Percentiles rank a stretch among this genome's conserved stretches.
Evolutionary conservation across 2,888 invertebrate species (phyloP).

Genomic region (Pegoplata infirma): DNA sequence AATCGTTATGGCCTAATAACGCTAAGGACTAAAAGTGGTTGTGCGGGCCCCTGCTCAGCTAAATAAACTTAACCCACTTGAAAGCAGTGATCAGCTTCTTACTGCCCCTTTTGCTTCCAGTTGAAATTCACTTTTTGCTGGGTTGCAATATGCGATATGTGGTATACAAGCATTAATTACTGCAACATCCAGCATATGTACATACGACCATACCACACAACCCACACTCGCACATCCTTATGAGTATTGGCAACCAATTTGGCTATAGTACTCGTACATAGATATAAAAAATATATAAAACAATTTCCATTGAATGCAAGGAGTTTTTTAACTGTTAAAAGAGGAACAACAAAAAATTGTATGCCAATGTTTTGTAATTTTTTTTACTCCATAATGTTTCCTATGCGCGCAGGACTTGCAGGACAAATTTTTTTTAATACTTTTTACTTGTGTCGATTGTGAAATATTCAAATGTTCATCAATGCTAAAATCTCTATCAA

Average conservation of each 20-base stretch:
- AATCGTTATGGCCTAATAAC: no score
- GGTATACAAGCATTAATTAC: conserved; percentile 61
- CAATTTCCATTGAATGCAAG: conserved; percentile 47
- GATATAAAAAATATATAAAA: conserved; percentile 9
- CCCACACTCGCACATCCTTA: conserved; percentile 28
- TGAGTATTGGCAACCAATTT: conserved; percentile 42
- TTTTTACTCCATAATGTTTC: conserved; percentile 11
- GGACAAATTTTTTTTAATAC: neutral
- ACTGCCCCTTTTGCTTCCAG: no score
- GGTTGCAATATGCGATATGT: conserved; percentile 5
- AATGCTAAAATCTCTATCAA: conserved; percentile 64
- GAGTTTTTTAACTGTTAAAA: conserved; percentile 26
- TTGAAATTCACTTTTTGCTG: no score
- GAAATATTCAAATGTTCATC: conserved; percentile 59
- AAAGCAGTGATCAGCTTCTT: no score
- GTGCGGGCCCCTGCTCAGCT: no score
- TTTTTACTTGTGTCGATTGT: neutral
- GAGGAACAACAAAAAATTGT: conserved; percentile 17
- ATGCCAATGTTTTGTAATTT: conserved; percentile 26
- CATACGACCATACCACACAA: neutral
- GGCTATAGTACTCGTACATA: neutral
- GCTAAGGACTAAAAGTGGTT: no score
- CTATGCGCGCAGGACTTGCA: conserved; percentile 14
- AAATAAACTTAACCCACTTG: no score
- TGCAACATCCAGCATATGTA: conserved; percentile 54